These are phyloP conservation scores for Ateles fusciceps DNA, from an alignment of 2,797 vertebrate genomes.

Conservation along the genomic window DNA sequence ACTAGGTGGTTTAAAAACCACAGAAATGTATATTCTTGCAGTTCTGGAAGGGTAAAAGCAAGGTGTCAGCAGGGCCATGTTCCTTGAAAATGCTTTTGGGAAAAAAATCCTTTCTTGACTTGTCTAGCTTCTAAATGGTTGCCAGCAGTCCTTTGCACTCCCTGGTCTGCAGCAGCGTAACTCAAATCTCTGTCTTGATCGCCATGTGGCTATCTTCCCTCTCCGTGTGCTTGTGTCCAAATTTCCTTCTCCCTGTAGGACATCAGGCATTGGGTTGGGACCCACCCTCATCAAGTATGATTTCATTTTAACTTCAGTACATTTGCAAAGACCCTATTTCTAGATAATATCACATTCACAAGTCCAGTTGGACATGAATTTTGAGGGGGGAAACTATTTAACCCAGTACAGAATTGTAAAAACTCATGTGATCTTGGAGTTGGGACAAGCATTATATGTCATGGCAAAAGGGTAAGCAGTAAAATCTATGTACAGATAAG, in stretches of 20 bases:
- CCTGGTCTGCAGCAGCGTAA: too few relatives aligned
- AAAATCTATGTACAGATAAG: not conserved
- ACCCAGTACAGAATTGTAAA: not conserved
- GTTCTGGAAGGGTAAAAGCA: not conserved
- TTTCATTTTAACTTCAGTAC: not conserved
- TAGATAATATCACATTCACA: not conserved
- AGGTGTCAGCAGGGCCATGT: fast-evolving
- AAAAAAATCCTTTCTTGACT: not conserved
- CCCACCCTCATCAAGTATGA: not conserved
- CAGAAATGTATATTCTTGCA: not conserved
- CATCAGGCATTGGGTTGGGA: not conserved
- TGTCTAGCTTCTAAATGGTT: too few relatives aligned
- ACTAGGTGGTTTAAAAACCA: not conserved
- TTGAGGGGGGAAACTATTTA: not conserved
- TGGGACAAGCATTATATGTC: not conserved
- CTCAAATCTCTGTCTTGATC: not conserved
- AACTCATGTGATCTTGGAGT: not conserved
- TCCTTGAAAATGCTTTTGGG: not conserved
- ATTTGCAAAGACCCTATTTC: not conserved
- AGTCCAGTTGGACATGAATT: not conserved
- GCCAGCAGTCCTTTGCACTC: not conserved
- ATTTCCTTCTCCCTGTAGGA: not conserved
- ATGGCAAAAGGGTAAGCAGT: not conserved
- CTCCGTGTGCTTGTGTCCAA: not conserved
- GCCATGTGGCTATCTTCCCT: not conserved